These are phyloP conservation scores for Oasisia sp. DNA, from an alignment of 2,888 invertebrate species.

Conservation along the genomic window DNA sequence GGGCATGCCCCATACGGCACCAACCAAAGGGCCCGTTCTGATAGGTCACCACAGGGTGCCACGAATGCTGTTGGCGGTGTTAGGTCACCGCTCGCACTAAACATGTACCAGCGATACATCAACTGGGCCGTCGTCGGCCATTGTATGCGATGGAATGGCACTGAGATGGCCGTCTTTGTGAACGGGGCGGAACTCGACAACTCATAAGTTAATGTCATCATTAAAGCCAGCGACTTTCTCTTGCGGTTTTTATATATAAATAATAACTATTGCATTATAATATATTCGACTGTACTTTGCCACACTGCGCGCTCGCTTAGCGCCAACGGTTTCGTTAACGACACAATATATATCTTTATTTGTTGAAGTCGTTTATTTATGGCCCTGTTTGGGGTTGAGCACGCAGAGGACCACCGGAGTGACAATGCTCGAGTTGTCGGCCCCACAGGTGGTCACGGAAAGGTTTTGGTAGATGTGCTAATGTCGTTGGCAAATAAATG, in stretches of 20 bases:
- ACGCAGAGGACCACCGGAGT: no score
- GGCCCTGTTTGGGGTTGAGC: no score
- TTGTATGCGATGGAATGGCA: not conserved
- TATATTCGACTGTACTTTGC: not conserved
- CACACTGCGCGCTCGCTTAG: not conserved
- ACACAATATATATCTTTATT: no score
- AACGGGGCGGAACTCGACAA: not conserved
- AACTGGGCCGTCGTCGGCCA: not conserved
- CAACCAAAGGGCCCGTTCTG: not conserved
- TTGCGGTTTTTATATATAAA: not conserved
- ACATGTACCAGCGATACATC: not conserved
- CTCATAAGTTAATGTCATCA: constrained; percentile 7
- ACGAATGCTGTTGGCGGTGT: not conserved
- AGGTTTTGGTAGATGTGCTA: no score
- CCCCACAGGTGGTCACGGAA: no score
- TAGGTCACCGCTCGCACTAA: not conserved
- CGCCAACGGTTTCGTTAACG: not conserved
- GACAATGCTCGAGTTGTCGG: no score
- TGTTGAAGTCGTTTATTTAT: no score
- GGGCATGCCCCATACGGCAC: no score
- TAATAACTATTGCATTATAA: not conserved
- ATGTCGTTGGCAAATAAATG: not conserved
- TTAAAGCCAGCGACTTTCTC: not conserved
- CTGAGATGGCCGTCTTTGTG: not conserved
- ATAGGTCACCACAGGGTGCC: not conserved